Percentiles rank a stretch among this genome's conserved stretches.
These are phyloP conservation scores for Mesoligia furuncula DNA, from an alignment of 2,888 invertebrate genomes.

Conservation along the genomic window DNA sequence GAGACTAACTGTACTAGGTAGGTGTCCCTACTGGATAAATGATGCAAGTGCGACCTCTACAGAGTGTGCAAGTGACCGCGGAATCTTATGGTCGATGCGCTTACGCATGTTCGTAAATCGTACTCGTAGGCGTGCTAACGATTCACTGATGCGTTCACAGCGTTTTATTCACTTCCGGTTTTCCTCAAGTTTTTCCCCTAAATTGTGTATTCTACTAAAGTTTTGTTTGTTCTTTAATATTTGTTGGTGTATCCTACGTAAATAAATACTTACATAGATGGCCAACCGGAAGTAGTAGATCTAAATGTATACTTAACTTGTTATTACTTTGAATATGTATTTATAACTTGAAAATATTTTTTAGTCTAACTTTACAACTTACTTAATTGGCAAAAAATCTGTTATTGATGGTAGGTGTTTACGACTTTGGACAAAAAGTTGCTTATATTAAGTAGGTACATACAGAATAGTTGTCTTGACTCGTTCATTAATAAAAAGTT, in stretches of 20 bases:
- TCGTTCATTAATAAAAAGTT: background rate
- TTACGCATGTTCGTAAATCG: slow-evolving; percentile 10
- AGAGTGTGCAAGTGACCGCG: background rate
- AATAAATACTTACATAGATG: background rate
- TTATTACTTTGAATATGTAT: background rate
- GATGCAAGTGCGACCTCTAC: slow-evolving; percentile 14
- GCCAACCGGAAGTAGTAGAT: slow-evolving; percentile 20
- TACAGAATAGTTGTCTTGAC: background rate
- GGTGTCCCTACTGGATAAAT: background rate
- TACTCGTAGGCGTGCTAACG: background rate
- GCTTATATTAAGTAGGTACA: background rate
- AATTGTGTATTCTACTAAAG: slow-evolving; percentile 15
- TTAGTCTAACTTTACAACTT: background rate
- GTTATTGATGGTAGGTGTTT: background rate
- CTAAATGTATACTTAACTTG: background rate
- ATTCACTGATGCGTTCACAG: background rate
- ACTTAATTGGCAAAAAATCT: background rate
- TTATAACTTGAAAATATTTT: background rate
- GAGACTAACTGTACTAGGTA: background rate
- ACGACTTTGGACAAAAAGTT: background rate
- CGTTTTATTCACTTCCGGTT: slow-evolving; percentile 35
- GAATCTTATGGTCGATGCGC: slow-evolving; percentile 1
- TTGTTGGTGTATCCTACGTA: slow-evolving; percentile 5
- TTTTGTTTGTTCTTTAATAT: slow-evolving; percentile 21
- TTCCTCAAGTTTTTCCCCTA: slow-evolving; percentile 42